phyloP scores from a whole-genome alignment of 2,888 invertebrate genomes.

The Nomada ferruginata region DNA sequence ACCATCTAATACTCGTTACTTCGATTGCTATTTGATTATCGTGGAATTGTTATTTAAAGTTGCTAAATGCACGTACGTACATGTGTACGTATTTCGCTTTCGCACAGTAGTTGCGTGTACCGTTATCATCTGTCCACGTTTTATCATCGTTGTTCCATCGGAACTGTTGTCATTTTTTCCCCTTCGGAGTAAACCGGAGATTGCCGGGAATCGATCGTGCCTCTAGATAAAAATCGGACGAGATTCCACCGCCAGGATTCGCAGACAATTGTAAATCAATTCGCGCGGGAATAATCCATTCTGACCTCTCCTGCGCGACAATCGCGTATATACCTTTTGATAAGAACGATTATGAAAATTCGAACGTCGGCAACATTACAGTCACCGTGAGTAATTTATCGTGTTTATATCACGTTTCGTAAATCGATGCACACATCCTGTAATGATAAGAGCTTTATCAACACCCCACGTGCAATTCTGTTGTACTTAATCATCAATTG shows the following conservation, averaged over 20 bases:
- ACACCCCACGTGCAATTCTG: not conserved
- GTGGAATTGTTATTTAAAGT: not conserved
- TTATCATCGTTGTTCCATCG: slow-evolving; percentile 44
- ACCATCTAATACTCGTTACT: not conserved
- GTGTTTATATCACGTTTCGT: not conserved
- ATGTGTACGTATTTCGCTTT: slow-evolving; percentile 25
- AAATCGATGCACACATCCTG: slow-evolving; percentile 6
- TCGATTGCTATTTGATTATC: slow-evolving; percentile 3
- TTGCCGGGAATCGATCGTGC: not conserved
- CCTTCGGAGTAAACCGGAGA: not conserved
- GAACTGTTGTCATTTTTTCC: slow-evolving; percentile 38
- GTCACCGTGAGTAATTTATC: slow-evolving; percentile 8
- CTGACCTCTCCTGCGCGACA: too few species aligned
- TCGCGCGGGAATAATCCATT: slow-evolving; percentile 15
- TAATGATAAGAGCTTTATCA: not conserved
- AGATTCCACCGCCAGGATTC: not conserved
- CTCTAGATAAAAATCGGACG: slow-evolving; percentile 6
- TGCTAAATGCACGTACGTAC: not conserved
- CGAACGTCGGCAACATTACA: not conserved
- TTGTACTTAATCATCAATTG: not conserved
- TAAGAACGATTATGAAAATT: not conserved
- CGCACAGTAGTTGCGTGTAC: slow-evolving; percentile 39
- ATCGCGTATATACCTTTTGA: not conserved
- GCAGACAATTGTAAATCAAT: not conserved
- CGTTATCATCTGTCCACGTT: slow-evolving; percentile 44